Percentiles rank a stretch among this genome's conserved stretches.
Evolutionary conservation across 2,797 vertebrate species (phyloP).

Genomic region (Chrysolophus pictus): DNA sequence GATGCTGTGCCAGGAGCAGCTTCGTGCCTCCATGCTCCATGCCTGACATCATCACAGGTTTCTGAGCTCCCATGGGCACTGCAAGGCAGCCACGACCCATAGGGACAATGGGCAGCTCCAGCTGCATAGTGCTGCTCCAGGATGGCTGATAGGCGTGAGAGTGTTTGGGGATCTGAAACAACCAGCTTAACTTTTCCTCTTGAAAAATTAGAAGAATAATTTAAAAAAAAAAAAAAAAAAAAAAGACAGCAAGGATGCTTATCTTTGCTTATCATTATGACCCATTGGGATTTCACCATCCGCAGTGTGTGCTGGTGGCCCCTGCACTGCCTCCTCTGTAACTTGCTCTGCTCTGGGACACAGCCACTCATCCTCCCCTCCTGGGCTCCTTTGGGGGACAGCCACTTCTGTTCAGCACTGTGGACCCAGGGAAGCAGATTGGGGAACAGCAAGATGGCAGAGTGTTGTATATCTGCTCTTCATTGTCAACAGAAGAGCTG

Average conservation of each 20-base stretch:
- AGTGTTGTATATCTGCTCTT: neutral
- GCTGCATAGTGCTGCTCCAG: neutral
- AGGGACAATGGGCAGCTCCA: neutral
- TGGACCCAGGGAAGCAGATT: neutral
- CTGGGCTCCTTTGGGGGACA: too few species aligned
- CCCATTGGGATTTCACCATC: neutral
- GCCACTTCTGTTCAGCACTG: too few species aligned
- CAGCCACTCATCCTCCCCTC: neutral
- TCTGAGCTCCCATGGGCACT: neutral
- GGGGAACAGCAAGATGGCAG: neutral
- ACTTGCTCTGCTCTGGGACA: neutral
- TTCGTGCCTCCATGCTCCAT: neutral
- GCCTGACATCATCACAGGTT: neutral
- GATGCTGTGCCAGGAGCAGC: neutral
- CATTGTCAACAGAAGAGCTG: fast-evolving
- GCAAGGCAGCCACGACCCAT: neutral
- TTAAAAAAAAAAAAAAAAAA: neutral
- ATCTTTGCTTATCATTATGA: slow-evolving; percentile 20
- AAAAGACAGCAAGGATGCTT: neutral
- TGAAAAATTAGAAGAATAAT: neutral
- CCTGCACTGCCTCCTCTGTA: neutral
- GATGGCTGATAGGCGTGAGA: neutral
- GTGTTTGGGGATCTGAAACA: neutral
- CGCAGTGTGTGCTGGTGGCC: neutral
- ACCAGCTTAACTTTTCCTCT: neutral